Evolutionary conservation across 2,113 vertebrate genomes (phyloP), one percentile per base, ranked within the genome.

Genomic region (Henicopernis longicauda): DNA sequence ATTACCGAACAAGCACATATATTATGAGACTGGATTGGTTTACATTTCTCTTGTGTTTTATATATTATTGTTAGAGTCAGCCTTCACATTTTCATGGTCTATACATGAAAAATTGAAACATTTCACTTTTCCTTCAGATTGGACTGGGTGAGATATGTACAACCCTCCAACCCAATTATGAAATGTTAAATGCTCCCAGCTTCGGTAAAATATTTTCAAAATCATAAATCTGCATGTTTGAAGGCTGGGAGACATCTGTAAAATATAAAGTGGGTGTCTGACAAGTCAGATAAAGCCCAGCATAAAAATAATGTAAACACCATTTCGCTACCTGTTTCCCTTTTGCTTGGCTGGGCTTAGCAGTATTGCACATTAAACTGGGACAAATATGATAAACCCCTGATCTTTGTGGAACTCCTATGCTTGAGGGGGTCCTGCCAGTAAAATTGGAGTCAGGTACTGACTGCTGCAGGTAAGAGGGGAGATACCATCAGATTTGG

Each of bases 251-350:
- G 40, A 81, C 8, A 12, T 62, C 57, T 95, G 57, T 78, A 90
- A 90, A 96, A 82, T 49, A 89, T 54, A 81, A 92, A 93, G 38
- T 63, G 58, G 62, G 58, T 63, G 25, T 62, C 92, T 94, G 76
- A 83, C 59, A 80, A 70, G 31, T 34, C 54, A 88, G 87, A 96
- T 94, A 95, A 95, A 91, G 85, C 23, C 71, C 78, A 65, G 50
- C 47, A 57, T 31, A 95, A 93, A 98, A 96, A 83, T 73, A 90
- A 92, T 31, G 22, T 82, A 79, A 97, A 74, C 27, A 66, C 7
- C 32, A 62, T 69, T 85, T 89, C 44, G 50, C 55, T 82, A 63
- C 73, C 77, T 85, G 7, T 23, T 66, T 86, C 70, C 38, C 57
- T 93, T 86, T 87, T n/a, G n/a, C 82, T 96, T 67, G 61, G 27